Conservation (phyloP, 2,888 invertebrate genomes). For the Troides helena region DNA sequence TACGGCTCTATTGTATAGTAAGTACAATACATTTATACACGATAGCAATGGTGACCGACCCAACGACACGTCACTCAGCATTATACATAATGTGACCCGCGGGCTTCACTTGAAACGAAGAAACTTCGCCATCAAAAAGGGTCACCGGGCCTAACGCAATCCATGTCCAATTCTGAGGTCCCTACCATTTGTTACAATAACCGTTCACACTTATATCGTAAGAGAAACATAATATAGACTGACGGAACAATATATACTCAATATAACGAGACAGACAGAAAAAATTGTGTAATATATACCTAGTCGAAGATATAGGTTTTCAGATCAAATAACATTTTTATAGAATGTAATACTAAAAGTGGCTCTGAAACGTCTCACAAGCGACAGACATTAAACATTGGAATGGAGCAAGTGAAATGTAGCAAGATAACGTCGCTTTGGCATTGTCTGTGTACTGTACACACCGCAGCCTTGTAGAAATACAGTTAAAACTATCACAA, state of each 20-base stretch:
- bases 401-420: conserved; percentile 42
- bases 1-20: conserved; percentile 14
- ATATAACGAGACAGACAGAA: too few species aligned
- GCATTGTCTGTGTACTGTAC: conserved; percentile 25
- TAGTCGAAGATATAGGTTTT: too few species aligned
- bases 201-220: conserved; percentile 13
- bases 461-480: neutral
- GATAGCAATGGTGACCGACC: conserved; percentile 43
- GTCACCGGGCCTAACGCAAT: conserved; percentile 35
- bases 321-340: too few species aligned
- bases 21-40: conserved; percentile 30
- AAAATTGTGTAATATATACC: too few species aligned
- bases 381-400: conserved; percentile 43
- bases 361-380: conserved; percentile 37
- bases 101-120: conserved; percentile 40
- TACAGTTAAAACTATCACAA: conserved; percentile 4
- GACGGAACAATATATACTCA: too few species aligned
- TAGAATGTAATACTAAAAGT: conserved; percentile 14
- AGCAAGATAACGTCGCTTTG: conserved; percentile 28
- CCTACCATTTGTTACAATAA: conserved; percentile 26
- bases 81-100: conserved; percentile 48
- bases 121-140: conserved; percentile 43
- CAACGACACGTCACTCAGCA: conserved; percentile 53
- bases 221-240: too few species aligned
- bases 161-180: conserved; percentile 17